Base-by-base conservation (phyloP, 2,113 vertebrate genomes). In the Motacilla alba region DNA sequence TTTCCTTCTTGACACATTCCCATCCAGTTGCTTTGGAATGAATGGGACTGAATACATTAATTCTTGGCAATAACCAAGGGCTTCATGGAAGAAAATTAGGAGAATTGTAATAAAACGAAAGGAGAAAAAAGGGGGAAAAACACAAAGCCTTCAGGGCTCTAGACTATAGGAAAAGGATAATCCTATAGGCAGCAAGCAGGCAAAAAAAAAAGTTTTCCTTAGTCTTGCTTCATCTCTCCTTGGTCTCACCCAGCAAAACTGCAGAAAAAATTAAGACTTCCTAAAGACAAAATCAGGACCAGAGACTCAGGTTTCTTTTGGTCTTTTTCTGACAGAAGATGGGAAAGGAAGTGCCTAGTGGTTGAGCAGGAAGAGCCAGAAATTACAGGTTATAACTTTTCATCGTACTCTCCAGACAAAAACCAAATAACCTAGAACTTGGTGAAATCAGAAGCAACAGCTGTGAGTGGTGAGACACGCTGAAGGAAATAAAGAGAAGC, bases 101-200 rank as follows among this genome's bases (percentile, higher is more conserved):
- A 56, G n/a, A 60, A 46, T 24, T 3, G 4, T 7, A 53, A 35
- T 46, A 5, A 33, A 52, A 58, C 15, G 3, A 62, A 83, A 39
- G 4, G 1, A 35, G 35, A 70, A 64, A 12, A 66, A 60, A 66
- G 23, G 23, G 11, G 28, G 10, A 24, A 70, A 28, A 49, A 2
- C 4, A 35, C 0, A 0, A 53, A 41, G 2, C 1, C 4, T 39
- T 72, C 26, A 64, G 9, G 7, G 13, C 11, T 41, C 19, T 35
- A 59, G 14, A 18, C 13, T 60, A 7, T 6, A 82, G 26, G 18
- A 84, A 78, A 23, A 74, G 8, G 7, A 59, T 8, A 43, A 14
- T 62, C 8, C 5, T 63, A 10, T 4, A 39, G 58, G 18, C 7
- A 82, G 18, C 15, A 74, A 69, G 6, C 14, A 64, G 30, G 43